These are phyloP conservation scores for Erynnis tages DNA, from an alignment of 2,888 invertebrate genomes.

Conservation along the genomic window DNA sequence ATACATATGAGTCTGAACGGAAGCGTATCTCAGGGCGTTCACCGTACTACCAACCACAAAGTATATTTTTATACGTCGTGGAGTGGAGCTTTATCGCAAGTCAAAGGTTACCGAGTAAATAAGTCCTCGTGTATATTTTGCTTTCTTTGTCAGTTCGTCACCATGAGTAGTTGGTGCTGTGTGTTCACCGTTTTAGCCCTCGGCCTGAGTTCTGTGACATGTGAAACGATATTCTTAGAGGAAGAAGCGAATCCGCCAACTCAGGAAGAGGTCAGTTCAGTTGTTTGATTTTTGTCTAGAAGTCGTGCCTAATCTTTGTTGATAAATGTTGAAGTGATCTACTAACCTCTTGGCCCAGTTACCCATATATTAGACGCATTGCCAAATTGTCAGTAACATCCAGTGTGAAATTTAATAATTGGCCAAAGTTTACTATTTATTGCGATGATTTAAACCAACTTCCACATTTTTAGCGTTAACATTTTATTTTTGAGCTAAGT, in stretches of 20 bases:
- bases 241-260: constrained; percentile 53
- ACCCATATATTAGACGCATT: background rate
- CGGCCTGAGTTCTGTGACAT: constrained; percentile 37
- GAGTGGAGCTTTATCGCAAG: constrained; percentile 36
- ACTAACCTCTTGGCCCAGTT: constrained; percentile 5
- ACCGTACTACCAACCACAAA: constrained; percentile 27
- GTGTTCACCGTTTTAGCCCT: constrained; percentile 31
- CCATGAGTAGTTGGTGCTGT: constrained; percentile 44
- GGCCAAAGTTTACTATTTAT: too few relatives aligned
- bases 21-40: constrained; percentile 39
- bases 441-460: too few relatives aligned
- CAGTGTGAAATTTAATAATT: too few relatives aligned
- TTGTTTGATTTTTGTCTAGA: background rate
- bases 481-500: too few relatives aligned
- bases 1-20: constrained; percentile 33
- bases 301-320: constrained; percentile 5
- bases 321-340: constrained; percentile 13
- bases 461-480: too few relatives aligned
- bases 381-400: too few relatives aligned
- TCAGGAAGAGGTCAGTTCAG: constrained; percentile 56
- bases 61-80: constrained; percentile 17
- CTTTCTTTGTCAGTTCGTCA: constrained; percentile 43
- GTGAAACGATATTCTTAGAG: constrained; percentile 57
- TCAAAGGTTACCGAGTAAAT: constrained; percentile 42
- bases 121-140: constrained; percentile 31